Evolutionary conservation across 1,140 invertebrate species (phyloP).

Genomic region (Calosoma granatense): DNA sequence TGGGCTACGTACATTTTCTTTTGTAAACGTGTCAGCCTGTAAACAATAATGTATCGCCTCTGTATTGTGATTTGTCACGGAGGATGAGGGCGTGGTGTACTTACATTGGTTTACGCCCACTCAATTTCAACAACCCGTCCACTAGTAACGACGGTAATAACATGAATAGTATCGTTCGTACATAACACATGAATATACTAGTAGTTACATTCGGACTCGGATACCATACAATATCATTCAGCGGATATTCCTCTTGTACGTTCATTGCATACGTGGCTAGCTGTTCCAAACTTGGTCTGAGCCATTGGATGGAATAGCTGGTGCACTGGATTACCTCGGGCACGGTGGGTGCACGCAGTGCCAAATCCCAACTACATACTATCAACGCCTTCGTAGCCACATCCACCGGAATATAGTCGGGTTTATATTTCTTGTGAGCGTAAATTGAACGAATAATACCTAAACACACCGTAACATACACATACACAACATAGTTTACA

Average conservation of each 20-base stretch:
- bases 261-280: conserved; percentile 13
- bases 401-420: conserved; percentile 84
- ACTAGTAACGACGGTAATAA: conserved; percentile 58
- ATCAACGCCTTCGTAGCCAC: conserved; percentile 73
- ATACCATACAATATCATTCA: conserved; percentile 59
- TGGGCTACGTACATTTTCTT: conserved; percentile 68
- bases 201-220: conserved; percentile 42
- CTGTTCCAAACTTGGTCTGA: not conserved
- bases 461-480: conserved; percentile 13
- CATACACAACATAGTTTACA: conserved; percentile 17
- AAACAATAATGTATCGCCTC: conserved; percentile 15
- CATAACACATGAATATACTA: conserved; percentile 39
- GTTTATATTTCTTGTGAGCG: conserved; percentile 46
- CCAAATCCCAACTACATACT: conserved; percentile 54
- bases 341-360: not conserved
- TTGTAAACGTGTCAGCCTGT: conserved; percentile 69
- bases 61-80: no score
- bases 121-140: conserved; percentile 47
- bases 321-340: not conserved
- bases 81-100: conserved; percentile 33
- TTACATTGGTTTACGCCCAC: conserved; percentile 64
- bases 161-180: conserved; percentile 51
- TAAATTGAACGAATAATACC: conserved; percentile 64
- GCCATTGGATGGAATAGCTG: not conserved
- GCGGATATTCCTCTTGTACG: conserved; percentile 37